Base-by-base conservation (phyloP, 2,888 invertebrate genomes). In the Chirona hameri region DNA sequence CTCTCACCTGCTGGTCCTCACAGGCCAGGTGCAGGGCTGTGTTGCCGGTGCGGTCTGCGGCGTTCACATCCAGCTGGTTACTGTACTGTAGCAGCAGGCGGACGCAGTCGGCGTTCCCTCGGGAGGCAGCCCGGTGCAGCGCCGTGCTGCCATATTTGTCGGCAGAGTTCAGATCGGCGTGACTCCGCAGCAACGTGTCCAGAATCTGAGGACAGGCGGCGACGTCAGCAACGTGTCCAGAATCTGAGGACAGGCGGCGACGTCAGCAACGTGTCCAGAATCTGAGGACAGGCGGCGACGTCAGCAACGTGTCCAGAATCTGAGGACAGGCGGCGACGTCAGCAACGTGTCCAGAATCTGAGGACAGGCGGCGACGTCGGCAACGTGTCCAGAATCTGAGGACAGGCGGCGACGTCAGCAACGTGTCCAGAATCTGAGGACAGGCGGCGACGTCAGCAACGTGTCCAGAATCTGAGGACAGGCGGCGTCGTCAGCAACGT, bases 41-140 rank as follows among this genome's bases (percentile, higher is more conserved):
- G 87, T 93, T 93, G 52, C 94, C 94, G 86, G 92, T 92, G 65
- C 89, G 89, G 88, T 96, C 95, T 86, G 89, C 89, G 46, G 89
- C 86, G 88, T 95, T 89, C 84, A 89, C 84, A 82, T 88, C 87
- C 52, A 86, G 83, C 79, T 85, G 85, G 83, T 90, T 89, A 84
- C 89, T 76, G 76, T 27, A 88, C 80, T 90, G 89, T 57, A 95
- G 86, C 12, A 96, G 89, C 14, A 93, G 87, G 86, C 92, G 91
- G 0, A 94, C 91, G 85, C 94, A 90, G 79, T 91, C 90, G 69
- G 90, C 89, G 86, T 93, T 92, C 46, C 95, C 95, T 87, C 92
- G 92, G 14, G 94, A 93, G 10, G 94, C 93, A 29, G 94, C 94
- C 85, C 95, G 90, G 87, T 95, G 95, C 48, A 95, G 89, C 18